phyloP scores from a whole-genome alignment of 2,888 invertebrate genomes.

The Tuta absoluta region DNA sequence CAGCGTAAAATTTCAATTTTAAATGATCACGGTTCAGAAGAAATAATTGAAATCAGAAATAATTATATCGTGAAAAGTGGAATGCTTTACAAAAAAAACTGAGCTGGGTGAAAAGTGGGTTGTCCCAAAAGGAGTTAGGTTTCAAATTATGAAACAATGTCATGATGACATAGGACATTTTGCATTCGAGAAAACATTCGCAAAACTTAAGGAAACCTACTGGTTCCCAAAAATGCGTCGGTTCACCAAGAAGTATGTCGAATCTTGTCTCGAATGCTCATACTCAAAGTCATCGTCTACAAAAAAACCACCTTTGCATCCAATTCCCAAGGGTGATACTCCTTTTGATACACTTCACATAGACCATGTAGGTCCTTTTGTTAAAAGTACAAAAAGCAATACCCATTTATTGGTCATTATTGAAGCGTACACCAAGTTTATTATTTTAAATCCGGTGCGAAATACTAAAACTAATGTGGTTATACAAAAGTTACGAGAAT shows the following conservation, averaged over 20 bases:
- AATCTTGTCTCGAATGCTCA: too few species aligned
- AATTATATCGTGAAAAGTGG: background rate
- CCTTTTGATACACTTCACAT: conserved; percentile 6
- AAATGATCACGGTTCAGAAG: background rate
- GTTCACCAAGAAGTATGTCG: too few species aligned
- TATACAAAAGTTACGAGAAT: conserved; percentile 19
- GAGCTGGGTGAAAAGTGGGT: too few species aligned
- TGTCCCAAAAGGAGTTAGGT: too few species aligned
- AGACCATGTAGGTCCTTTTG: conserved; percentile 8
- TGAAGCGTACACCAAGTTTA: conserved; percentile 51
- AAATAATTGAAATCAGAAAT: background rate
- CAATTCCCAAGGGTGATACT: background rate
- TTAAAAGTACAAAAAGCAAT: background rate
- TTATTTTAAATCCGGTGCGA: conserved; percentile 42
- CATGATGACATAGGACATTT: too few species aligned
- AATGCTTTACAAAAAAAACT: too few species aligned
- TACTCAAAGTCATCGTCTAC: too few species aligned
- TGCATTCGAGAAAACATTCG: too few species aligned
- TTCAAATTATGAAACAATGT: too few species aligned
- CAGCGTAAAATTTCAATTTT: background rate
- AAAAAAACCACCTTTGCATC: too few species aligned
- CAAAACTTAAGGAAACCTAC: too few species aligned
- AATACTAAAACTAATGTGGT: conserved; percentile 17
- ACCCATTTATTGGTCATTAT: conserved; percentile 47
- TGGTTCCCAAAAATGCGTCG: too few species aligned